Base-by-base conservation (phyloP, 2,888 invertebrate species). In the Thecophora atra region DNA sequence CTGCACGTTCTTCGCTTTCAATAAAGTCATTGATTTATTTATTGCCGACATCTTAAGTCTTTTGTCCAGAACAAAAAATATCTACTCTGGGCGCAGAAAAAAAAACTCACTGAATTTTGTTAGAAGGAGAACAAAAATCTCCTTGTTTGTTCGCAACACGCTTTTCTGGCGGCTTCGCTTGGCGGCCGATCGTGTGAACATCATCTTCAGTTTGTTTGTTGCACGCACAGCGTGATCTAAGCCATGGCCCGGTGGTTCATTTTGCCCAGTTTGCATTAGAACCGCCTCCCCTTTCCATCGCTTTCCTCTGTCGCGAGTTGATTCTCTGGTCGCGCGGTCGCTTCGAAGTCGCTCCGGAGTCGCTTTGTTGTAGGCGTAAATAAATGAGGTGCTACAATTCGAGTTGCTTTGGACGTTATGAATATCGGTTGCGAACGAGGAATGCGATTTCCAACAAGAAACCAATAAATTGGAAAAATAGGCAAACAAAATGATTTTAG, bases 121-220 rank as follows among this genome's bases (percentile, higher is more conserved):
- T 37, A 56, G 26, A 21, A n/a, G 6, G 19, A n/a, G 24, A 6
- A 56, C 13, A 26, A 56, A 58, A 28, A 26, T 24, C 28, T 2
- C 28, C 26, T 58, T 58, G 28, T 2, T 28, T 47, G 15, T 26
- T 15, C 58, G 56, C 67, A 67, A 42, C 54, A 67, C 37, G 56
- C 52, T 67, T 30, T 37, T 21, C 30, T 42, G 52, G 26, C 26
- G 7, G 56, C 28, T 26, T 28, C 28, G 58, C 3, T 15, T 28
- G 56, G 52, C 67, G 67, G 67, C 24, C 19, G 56, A 67, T 67
- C 67, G 67, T 67, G 67, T 56, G 67, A 67, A 67, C 64, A 64
- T 47, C 51, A 51, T 64, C 64, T 64, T 64, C 64, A 64, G 67
- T 15, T 54, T 56, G 56, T 56, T 24, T 42, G 56, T 30, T 30